Evolutionary conservation across 92 coral and sea anemone genomes (phyloP).

Genomic region (Epizoanthus illoricatus): DNA sequence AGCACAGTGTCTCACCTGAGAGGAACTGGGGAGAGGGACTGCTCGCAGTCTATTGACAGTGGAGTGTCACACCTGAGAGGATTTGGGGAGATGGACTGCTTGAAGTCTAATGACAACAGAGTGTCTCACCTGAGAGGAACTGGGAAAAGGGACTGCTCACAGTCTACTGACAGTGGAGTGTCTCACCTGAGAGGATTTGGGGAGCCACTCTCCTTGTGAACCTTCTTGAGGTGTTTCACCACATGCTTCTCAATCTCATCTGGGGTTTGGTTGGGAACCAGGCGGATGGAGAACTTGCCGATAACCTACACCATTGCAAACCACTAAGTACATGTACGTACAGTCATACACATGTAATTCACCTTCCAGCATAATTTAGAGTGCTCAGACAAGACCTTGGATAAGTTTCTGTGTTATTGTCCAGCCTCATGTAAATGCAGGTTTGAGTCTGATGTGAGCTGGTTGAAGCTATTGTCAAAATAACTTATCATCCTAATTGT

Average conservation of each 20-base stretch:
- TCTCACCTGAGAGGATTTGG: slow-evolving; percentile 83
- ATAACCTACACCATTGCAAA: slow-evolving; percentile 62
- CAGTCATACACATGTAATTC: not conserved
- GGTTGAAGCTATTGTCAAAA: too few species aligned
- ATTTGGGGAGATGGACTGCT: slow-evolving; percentile 51
- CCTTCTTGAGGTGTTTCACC: slow-evolving; percentile 53
- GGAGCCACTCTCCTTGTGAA: slow-evolving; percentile 80
- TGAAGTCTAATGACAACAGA: not conserved
- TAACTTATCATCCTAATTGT: too few species aligned
- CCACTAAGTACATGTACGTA: too few species aligned
- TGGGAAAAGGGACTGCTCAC: slow-evolving; percentile 34
- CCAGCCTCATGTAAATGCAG: too few species aligned
- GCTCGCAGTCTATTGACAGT: not conserved
- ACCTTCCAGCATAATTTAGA: too few species aligned
- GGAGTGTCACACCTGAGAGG: slow-evolving; percentile 59
- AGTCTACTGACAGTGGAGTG: not conserved
- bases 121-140: slow-evolving; percentile 68
- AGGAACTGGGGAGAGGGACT: slow-evolving; percentile 47
- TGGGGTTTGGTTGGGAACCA: slow-evolving; percentile 89
- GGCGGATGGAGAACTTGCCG: slow-evolving; percentile 96
- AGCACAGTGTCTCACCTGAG: slow-evolving; percentile 55
- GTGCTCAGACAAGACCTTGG: too few species aligned
- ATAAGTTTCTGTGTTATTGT: too few species aligned
- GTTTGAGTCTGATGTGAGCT: too few species aligned
- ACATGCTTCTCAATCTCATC: slow-evolving; percentile 65